These are phyloP conservation scores for Chloroceryle aenea DNA, from an alignment of 2,113 vertebrate species.

Conservation along the genomic window DNA sequence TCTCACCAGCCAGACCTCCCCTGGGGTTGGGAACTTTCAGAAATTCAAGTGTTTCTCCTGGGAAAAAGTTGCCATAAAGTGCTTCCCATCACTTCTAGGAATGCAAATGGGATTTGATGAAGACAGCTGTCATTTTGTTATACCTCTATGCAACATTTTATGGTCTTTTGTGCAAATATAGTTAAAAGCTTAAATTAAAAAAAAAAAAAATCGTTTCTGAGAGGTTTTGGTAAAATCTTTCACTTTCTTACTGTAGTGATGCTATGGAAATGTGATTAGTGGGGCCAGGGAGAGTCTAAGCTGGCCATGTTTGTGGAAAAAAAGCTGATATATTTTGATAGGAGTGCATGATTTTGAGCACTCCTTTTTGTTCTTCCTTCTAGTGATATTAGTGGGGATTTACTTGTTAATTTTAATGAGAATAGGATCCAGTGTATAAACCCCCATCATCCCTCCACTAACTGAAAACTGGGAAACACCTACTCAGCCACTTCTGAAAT, in stretches of 20 bases:
- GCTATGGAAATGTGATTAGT: background rate
- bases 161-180: background rate
- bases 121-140: background rate
- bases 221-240: background rate
- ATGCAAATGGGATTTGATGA: background rate
- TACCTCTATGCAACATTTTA: background rate
- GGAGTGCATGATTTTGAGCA: background rate
- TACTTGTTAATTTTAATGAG: background rate
- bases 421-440: background rate
- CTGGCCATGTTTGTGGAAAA: background rate
- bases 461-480: background rate
- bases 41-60: background rate
- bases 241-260: background rate
- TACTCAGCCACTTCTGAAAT: background rate
- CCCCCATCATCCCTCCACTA: background rate
- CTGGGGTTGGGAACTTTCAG: background rate
- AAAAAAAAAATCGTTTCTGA: background rate
- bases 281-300: background rate
- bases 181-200: background rate
- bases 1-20: background rate
- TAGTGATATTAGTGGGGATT: background rate
- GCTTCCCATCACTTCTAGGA: background rate
- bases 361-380: background rate
- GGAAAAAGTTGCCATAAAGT: background rate
- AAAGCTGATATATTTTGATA: background rate